Conservation (phyloP, 2,797 vertebrate genomes). For the Rousettus madagascariensis region DNA sequence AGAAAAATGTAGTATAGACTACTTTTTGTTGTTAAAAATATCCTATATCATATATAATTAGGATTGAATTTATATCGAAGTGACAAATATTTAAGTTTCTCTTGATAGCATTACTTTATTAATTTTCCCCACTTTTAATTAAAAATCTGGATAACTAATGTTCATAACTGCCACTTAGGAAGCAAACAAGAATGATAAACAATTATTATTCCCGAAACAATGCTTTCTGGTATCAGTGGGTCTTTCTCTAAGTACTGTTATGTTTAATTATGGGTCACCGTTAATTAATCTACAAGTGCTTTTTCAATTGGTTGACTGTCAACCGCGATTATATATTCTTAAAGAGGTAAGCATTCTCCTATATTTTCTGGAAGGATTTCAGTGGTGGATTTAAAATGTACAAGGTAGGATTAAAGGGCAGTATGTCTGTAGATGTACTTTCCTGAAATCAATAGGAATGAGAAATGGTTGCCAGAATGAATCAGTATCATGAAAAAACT, state of each 20-base stretch:
- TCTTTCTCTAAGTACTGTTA: conserved; percentile 75
- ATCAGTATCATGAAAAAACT: neutral
- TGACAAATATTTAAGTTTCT: conserved; percentile 68
- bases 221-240: conserved; percentile 73
- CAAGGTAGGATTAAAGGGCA: conserved; percentile 16
- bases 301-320: conserved; percentile 75
- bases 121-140: conserved; percentile 64
- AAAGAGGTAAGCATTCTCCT: conserved; percentile 54
- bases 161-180: conserved; percentile 72
- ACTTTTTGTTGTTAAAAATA: neutral
- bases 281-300: conserved; percentile 82
- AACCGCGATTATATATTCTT: conserved; percentile 80
- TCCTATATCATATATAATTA: neutral
- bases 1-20: neutral
- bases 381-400: conserved; percentile 60
- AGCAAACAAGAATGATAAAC: conserved; percentile 78
- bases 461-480: neutral
- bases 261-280: conserved; percentile 83
- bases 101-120: conserved; percentile 45
- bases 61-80: neutral
- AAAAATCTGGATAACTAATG: conserved; percentile 73
- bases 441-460: conserved; percentile 8
- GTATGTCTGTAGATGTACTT: neutral
- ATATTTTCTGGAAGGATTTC: conserved; percentile 59
- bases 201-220: conserved; percentile 79